phyloP scores from a whole-genome alignment of 64 coral and sea anemone species.

The Montipora cactus region DNA sequence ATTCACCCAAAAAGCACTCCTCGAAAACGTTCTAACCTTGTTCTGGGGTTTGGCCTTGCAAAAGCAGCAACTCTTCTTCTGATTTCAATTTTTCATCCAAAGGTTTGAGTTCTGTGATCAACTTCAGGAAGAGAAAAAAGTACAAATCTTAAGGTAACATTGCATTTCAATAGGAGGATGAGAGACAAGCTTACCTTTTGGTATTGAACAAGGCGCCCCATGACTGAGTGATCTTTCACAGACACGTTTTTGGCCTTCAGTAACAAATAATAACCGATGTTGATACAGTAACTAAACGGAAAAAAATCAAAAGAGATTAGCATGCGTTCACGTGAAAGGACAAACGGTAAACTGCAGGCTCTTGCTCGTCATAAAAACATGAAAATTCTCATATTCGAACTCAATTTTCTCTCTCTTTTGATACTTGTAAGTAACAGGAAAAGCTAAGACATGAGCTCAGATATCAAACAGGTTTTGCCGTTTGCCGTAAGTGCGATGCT shows the following conservation, averaged over 20 bases:
- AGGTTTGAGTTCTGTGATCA: slow-evolving; percentile 93
- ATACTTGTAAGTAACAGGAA: too few species aligned
- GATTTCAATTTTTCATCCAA: slow-evolving; percentile 79
- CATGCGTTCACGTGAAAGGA: too few species aligned
- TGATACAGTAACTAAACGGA: slow-evolving; percentile 86
- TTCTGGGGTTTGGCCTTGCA: not conserved
- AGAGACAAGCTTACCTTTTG: slow-evolving; percentile 54
- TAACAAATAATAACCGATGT: slow-evolving; percentile 92
- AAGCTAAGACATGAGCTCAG: too few species aligned
- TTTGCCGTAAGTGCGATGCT: too few species aligned
- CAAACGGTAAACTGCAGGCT: too few species aligned
- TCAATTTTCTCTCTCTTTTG: too few species aligned
- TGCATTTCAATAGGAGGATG: too few species aligned
- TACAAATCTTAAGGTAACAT: not conserved
- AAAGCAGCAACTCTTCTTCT: slow-evolving; percentile 67
- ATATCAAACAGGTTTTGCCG: too few species aligned
- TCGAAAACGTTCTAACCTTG: slow-evolving; percentile 17
- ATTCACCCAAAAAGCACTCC: too few species aligned
- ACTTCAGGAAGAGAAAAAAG: slow-evolving; percentile 41
- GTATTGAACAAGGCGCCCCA: slow-evolving; percentile 90
- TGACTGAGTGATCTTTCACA: slow-evolving; percentile 93
- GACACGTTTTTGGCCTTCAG: slow-evolving; percentile 83
- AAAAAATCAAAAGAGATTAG: not conserved
- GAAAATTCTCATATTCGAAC: too few species aligned
- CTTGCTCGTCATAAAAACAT: too few species aligned